Base-by-base conservation (phyloP, 2,797 vertebrate species). In the Lateolabrax maculatus region DNA sequence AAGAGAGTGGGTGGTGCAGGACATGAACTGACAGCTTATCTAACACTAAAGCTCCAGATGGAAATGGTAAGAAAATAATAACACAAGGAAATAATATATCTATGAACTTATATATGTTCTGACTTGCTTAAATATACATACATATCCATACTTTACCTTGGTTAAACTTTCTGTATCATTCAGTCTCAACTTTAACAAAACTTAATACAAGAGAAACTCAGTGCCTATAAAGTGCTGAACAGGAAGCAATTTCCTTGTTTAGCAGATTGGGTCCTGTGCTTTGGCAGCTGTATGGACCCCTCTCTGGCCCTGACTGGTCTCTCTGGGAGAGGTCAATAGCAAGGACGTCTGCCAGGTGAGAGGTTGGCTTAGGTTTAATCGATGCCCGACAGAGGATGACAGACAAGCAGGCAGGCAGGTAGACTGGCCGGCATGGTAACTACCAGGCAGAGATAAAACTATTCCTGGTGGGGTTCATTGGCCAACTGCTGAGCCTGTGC, bases 361-460 rank as follows among this genome's bases (percentile, higher is more conserved):
- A 87, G 90, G 81, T 78, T 86, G 90, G 87, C 87, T 81, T 39
- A 10, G 81, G 83, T 87, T 90, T 92, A 93, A 93, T 93, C 79
- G 31, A 90, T 86, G 81, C 49, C 19, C 37, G 71, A 87, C 84
- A 85, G 78, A 77, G 44, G 64, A 80, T 51, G 71, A 71, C 52
- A 85, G 84, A 85, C 63, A 49, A 63, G 71, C 11, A 27, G 64
- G 71, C 71, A 48, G 74, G 66, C 71, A 73, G 79, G 79, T 76
- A 86, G 85, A 84, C 77, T 77, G 83, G 62, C 51, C 16, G 16
- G 64, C 84, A 80, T n/a, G 18, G 79, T 79, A 87, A 80, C 85
- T 77, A 89, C 75, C 74, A 80, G 71, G 51, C 71, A 65, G 77
- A 88, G 85, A 90, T 87, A 86, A 84, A 90, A 92, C 86, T 85